Evolutionary conservation across 1,140 invertebrate genomes (phyloP), one percentile per base, ranked within the genome.

Genomic region (Eulimnadia texana): DNA sequence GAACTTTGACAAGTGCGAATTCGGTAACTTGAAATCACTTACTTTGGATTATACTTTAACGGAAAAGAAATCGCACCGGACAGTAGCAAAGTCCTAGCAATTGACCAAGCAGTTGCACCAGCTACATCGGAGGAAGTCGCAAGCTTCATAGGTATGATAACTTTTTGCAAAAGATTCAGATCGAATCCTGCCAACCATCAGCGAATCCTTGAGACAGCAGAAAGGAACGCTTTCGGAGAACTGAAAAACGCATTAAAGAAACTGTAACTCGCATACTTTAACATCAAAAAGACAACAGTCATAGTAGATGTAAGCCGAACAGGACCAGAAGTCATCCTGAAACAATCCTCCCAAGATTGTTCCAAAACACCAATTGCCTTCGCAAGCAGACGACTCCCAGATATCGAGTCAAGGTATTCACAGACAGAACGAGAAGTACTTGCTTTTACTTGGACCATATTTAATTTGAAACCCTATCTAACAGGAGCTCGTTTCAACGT

Each of bases 291-390:
- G 54, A 74, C 72, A 6, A 60, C 66, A 47, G 64, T 74, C 16
- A 65, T 72, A 23, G 71, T 73, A 6, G 74, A 77, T 68, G 74
- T 73, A 0, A 74, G 72, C 61, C 74, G 72, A 20, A 69, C 72
- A 11, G 72, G 67, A 9, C 61, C 77, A 54, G 72, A 68, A 16
- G 70, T 66, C 10, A 71, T 74, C 3, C 59, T 75, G 23, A 47
- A 29, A 0, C 58, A 60, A 50, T 9, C 68, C 2, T 54, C 68
- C 49, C 64, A 64, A 9, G 50, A 63, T n/a, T 62, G 63, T 23
- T 61, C 58, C 10, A 60, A 66, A 62, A 53, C 58, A 9, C 55
- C 66, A 16, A 71, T 76, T 33, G 67, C 69, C 10, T 77, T 69
- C 66, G 70, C 67, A 3, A 72, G 70, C 58, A 70, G 71, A 66